Evolutionary conservation across 2,888 invertebrate genomes (phyloP).

Genomic region (Autographa gamma): DNA sequence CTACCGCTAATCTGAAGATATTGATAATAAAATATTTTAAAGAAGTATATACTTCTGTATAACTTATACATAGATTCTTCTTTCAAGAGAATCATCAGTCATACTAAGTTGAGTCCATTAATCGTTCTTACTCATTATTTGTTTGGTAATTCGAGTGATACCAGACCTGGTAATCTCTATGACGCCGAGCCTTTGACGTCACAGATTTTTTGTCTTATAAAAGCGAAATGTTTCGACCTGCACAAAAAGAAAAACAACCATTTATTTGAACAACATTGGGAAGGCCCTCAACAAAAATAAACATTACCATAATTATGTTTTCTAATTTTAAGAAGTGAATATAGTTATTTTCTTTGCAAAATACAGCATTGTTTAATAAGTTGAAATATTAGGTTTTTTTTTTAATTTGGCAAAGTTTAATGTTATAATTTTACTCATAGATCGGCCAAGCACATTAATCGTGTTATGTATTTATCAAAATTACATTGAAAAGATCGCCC

Average conservation of each 20-base stretch:
- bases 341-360: no score
- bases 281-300: no score
- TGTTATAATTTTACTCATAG: not conserved
- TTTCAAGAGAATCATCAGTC: not conserved
- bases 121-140: not conserved
- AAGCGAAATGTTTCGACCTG: not conserved
- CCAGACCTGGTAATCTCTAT: not conserved
- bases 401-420: not conserved
- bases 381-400: not conserved
- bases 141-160: not conserved
- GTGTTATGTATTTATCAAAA: slow-evolving; percentile 19
- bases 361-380: no score
- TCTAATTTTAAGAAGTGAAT: no score
- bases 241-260: not conserved
- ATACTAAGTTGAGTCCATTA: not conserved
- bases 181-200: not conserved
- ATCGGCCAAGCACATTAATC: slow-evolving; percentile 26
- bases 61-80: not conserved
- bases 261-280: no score
- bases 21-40: not conserved
- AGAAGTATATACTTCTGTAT: no score
- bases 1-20: not conserved
- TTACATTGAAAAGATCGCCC: slow-evolving; percentile 32
- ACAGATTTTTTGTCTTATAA: not conserved
- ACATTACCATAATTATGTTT: no score